Evolutionary conservation across 2,797 vertebrate genomes (phyloP), one percentile per base, ranked within the genome.

Genomic region (Silurus lanzhouensis): DNA sequence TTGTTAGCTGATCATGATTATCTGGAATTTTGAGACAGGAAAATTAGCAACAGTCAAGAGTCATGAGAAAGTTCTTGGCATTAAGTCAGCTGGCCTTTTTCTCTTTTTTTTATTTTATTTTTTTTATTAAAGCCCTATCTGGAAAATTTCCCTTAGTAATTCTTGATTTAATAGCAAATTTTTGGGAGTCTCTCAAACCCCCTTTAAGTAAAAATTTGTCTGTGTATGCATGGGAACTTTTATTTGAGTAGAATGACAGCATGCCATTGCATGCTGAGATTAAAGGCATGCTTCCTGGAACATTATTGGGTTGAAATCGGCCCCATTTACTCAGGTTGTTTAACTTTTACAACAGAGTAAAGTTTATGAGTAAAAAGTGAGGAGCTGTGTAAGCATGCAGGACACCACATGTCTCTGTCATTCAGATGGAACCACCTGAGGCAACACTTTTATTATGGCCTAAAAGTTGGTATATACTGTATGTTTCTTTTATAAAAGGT

Each of bases 331-430:
- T 44, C 8, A 66, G 67, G 44, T 58, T 80, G 44, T 77, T 80
- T 64, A 82, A 85, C 58, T 82, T 81, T 85, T 87, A 82, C 68
- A 70, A 27, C 82, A 60, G 68, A 72, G 46, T 77, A 61, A 78
- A 64, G 19, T 72, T 83, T 71, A 63, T 60, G n/a, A 68, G 72
- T 38, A 17, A 78, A 71, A 79, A 25, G 6, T 38, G 81, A 79
- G 57, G 7, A 44, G 58, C 15, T 17, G 44, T 75, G 57, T 31
- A 84, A 60, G 31, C 68, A 80, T 46, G 7, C 63, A 71, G 66
- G 27, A 55, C 44, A 44, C 22, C 31, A n/a, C 17, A 76, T 78
- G 72, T 71, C 71, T 15, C 4, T 68, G 9, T 75, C 70, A 19
- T 27, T 75, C 58, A 75, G 22, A 5, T 6, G 22, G 31, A 72